Evolutionary conservation across 1,140 invertebrate genomes (phyloP), one percentile per base, ranked within the genome.

Genomic region (Micrasema minimum): DNA sequence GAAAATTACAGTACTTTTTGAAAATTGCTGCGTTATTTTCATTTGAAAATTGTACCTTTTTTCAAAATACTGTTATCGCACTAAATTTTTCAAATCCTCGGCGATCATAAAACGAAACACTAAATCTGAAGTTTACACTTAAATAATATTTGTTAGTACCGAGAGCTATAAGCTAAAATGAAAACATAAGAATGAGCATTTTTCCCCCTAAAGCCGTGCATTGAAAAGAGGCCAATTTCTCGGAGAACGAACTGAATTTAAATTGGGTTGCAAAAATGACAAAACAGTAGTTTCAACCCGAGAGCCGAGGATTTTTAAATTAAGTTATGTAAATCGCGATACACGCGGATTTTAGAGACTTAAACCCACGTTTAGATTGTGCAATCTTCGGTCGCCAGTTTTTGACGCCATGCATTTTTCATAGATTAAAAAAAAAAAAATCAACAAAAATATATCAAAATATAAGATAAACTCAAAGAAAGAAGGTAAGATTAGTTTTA

Each of bases 211-310:
- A n/a, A n/a, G n/a, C n/a, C 48, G 48, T 51, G 20, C 48, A 11
- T 51, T 20, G 11, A 51, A 23, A 20, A 51, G 20, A 20, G n/a
- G n/a, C 5, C 48, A 20, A 20, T 61, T 11, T 41, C 35, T 9
- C 22, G 41, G 37, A n/a, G 22, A 31, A 43, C 41, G 61, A 23
- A 65, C 61, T 45, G 61, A 65, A 65, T 65, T 65, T 31, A 65
- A 65, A 65, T 65, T 46, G 45, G 22, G 61, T 65, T n/a, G n/a
- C 22, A 53, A 66, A 66, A 66, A 66, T 66, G 10, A 37, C 64
- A 66, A 66, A 66, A 66, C 64, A 66, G 38, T 66, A 66, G 64
- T 66, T 66, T 66, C 64, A 66, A 48, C 64, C 64, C 64, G 64
- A 31, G 46, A 38, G 64, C 31, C 16, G 38, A 46, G 37, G 64